Base-by-base conservation (phyloP, 2,113 vertebrate genomes). In the Chlamydotis undulata region DNA sequence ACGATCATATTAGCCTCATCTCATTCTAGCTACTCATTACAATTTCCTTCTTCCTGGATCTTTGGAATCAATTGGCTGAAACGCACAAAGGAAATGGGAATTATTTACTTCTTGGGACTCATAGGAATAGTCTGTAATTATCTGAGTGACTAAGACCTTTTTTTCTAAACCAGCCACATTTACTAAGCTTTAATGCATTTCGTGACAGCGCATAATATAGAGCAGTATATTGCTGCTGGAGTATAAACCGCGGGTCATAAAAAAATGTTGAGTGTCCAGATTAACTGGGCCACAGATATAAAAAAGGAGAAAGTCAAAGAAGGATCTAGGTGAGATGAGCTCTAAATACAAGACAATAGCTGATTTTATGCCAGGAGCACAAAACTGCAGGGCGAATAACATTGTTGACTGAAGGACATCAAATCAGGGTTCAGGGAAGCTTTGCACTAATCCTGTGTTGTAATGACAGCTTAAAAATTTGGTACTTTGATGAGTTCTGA, bases 401-500 rank as follows among this genome's bases (percentile, higher is more conserved):
- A 47, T 49, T 49, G 53, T 50, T 49, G 52, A 95, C 89, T 49
- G 89, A 90, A 97, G 93, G 93, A 95, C 91, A 97, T 61, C 88
- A 95, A 97, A 97, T 97, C 96, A 95, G 97, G 97, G 94, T 97
- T 98, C 83, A 81, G 91, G 87, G 90, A 81, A 94, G 97, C 96
- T 98, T 98, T 98, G 98, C 94, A 92, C 97, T 99, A 99, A 99
- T 99, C 98, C 98, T 89, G 93, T 97, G 97, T 98, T 98, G 98
- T 98, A 98, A 98, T 98, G 96, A 97, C 97, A 98, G 98, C 98
- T 98, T 98, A 98, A 98, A 98, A 98, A 97, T 98, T 98, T 97
- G 97, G 96, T 97, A 93, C 94, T 98, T 98, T 98, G 98, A 99
- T 99, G 98, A 99, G 98, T 99, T 98, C 97, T 70, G 98, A 98